Percentiles rank a stretch among this genome's conserved stretches.
Evolutionary conservation across 2,113 vertebrate genomes (phyloP).

Genomic region (Silurus meridionalis): DNA sequence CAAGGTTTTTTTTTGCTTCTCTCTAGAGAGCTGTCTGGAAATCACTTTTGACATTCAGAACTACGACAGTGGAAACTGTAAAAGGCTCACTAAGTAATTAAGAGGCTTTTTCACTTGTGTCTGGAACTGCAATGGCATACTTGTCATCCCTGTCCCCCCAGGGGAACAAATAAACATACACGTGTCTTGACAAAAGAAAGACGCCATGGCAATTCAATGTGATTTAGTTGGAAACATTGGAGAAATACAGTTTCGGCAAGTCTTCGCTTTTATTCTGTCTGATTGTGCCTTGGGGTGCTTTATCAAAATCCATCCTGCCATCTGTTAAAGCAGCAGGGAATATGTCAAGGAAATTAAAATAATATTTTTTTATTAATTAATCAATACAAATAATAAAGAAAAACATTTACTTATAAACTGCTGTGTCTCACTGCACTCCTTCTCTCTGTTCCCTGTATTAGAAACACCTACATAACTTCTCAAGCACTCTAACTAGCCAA

Average conservation of each 20-base stretch:
- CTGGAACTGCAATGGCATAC: slow-evolving; percentile 56
- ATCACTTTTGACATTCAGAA: slow-evolving; percentile 48
- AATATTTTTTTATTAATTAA: background rate
- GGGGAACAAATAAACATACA: slow-evolving; percentile 56
- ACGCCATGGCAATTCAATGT: slow-evolving; percentile 53
- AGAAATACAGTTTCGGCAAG: slow-evolving; percentile 62
- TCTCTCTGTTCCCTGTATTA: background rate
- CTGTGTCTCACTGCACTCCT: background rate
- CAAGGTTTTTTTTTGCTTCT: background rate
- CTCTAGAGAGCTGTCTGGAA: slow-evolving; percentile 40
- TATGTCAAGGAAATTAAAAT: slow-evolving; percentile 10
- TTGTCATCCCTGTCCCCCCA: slow-evolving; percentile 50
- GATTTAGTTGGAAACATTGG: slow-evolving; percentile 58
- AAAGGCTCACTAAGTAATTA: slow-evolving; percentile 66
- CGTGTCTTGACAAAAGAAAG: slow-evolving; percentile 65
- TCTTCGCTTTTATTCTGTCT: slow-evolving; percentile 61
- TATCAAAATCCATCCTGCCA: slow-evolving; percentile 4
- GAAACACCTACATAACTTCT: background rate
- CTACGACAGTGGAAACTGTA: slow-evolving; percentile 49
- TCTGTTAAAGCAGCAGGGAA: slow-evolving; percentile 35
- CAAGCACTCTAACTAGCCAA: background rate
- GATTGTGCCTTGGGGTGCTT: slow-evolving; percentile 47
- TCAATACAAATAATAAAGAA: background rate
- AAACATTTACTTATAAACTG: background rate
- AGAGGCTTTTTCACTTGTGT: slow-evolving; percentile 58